phyloP scores from a whole-genome alignment of 2,888 invertebrate species.

The Argyresthia albistria region DNA sequence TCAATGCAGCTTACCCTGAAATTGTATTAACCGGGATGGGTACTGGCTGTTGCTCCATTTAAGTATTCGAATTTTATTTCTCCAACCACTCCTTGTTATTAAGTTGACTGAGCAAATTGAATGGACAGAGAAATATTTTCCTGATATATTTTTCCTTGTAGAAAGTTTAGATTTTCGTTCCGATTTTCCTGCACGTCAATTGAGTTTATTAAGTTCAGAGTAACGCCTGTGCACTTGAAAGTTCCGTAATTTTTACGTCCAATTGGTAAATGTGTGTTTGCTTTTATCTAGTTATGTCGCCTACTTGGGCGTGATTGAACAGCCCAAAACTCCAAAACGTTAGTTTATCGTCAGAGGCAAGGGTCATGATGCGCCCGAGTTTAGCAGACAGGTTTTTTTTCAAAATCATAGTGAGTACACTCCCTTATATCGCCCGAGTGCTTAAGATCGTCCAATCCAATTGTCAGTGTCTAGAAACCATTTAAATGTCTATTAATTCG shows the following conservation, averaged over 20 bases:
- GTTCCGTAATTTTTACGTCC: background rate
- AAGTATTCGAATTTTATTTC: background rate
- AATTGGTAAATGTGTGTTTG: too few relatives aligned
- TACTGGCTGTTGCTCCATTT: too few relatives aligned
- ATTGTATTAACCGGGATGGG: too few relatives aligned
- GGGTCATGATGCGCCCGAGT: too few relatives aligned
- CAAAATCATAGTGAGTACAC: background rate
- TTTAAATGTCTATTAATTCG: constrained; percentile 1
- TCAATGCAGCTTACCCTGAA: too few relatives aligned
- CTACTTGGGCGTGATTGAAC: too few relatives aligned
- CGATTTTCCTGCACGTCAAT: background rate
- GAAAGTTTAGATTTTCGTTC: background rate
- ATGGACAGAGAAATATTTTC: background rate
- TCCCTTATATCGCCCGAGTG: background rate
- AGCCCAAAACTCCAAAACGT: too few relatives aligned
- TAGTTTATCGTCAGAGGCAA: too few relatives aligned
- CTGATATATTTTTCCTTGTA: background rate
- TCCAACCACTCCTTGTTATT: background rate
- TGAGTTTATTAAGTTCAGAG: background rate
- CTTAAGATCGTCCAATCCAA: constrained; percentile 2
- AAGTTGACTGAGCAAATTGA: background rate
- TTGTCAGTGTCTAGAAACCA: background rate
- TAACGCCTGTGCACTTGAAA: background rate
- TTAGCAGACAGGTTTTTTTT: too few relatives aligned
- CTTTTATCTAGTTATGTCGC: too few relatives aligned